Evolutionary conservation across 2,888 invertebrate species (phyloP).

Genomic region (Prostheceraeus crozeri): DNA sequence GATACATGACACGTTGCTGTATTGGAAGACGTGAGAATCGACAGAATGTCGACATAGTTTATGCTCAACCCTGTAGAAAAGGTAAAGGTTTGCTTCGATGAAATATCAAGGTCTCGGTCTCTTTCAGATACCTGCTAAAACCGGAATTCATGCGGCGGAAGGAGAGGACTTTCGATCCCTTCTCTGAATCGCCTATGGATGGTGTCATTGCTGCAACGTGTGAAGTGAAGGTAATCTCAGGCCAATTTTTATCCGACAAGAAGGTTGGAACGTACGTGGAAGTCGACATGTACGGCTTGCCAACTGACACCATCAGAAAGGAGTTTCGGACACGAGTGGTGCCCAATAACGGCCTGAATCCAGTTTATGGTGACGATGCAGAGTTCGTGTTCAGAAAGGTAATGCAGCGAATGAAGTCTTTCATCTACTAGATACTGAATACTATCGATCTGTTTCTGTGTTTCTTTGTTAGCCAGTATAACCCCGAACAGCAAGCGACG

Average conservation of each 20-base stretch:
- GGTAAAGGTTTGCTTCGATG: too few relatives aligned
- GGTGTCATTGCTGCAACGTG: slow-evolving; percentile 98
- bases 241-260: slow-evolving; percentile 96
- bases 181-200: slow-evolving; percentile 96
- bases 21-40: too few relatives aligned
- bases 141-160: slow-evolving; percentile 97
- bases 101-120: too few relatives aligned
- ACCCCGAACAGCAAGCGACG: too few relatives aligned
- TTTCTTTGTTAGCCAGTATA: too few relatives aligned
- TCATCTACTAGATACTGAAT: too few relatives aligned
- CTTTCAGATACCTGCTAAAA: slow-evolving; percentile 73
- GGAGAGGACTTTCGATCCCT: slow-evolving; percentile 94
- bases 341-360: slow-evolving; percentile 93
- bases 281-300: slow-evolving; percentile 92
- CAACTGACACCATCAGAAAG: slow-evolving; percentile 94
- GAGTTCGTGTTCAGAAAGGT: slow-evolving; percentile 87
- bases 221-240: slow-evolving; percentile 92
- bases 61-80: too few relatives aligned
- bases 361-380: slow-evolving; percentile 89
- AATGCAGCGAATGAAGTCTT: too few relatives aligned
- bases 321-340: slow-evolving; percentile 93
- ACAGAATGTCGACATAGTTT: too few relatives aligned
- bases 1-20: too few relatives aligned
- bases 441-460: too few relatives aligned
- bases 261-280: slow-evolving; percentile 98